A percentile compares a stretch with the other conserved stretches of the same genome.
phyloP scores from a whole-genome alignment of 2,113 vertebrate genomes.

The Cinclus mexicanus region DNA sequence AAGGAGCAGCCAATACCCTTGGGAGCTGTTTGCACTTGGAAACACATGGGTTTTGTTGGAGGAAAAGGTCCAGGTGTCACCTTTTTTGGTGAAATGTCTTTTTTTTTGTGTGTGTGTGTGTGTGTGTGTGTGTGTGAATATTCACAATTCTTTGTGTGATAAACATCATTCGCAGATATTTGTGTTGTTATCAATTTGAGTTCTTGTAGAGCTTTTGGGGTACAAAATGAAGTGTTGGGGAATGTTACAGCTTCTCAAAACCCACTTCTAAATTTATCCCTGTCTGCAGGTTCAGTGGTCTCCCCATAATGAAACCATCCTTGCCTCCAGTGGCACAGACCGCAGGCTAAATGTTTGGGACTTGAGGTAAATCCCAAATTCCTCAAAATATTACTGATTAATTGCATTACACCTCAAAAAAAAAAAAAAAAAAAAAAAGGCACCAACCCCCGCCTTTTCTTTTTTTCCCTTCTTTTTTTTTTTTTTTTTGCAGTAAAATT shows the following conservation, averaged over 20 bases:
- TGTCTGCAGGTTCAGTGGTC: slow-evolving; percentile 93
- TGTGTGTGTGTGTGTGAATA: too few relatives aligned
- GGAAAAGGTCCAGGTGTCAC: neutral
- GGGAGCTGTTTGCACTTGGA: neutral
- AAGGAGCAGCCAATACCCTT: neutral
- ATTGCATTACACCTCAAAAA: neutral
- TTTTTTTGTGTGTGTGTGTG: neutral
- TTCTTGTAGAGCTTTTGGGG: neutral
- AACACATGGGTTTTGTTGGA: neutral
- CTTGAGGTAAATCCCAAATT: slow-evolving; percentile 80
- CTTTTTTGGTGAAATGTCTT: neutral
- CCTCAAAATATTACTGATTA: neutral
- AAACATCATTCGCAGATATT: fast-evolving
- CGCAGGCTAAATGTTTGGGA: slow-evolving; percentile 97
- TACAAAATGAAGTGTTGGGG: neutral
- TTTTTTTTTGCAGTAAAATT: slow-evolving; percentile 84
- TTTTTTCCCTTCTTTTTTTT: neutral
- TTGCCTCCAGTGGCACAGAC: slow-evolving; percentile 97
- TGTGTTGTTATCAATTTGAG: fast-evolving
- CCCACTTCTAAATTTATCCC: neutral
- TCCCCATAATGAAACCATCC: slow-evolving; percentile 96
- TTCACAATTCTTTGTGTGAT: neutral
- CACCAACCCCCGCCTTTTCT: neutral
- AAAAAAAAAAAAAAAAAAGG: neutral
- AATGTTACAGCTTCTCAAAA: neutral